Conservation (phyloP, 1,140 invertebrate species). For the Bacillus rossius region DNA sequence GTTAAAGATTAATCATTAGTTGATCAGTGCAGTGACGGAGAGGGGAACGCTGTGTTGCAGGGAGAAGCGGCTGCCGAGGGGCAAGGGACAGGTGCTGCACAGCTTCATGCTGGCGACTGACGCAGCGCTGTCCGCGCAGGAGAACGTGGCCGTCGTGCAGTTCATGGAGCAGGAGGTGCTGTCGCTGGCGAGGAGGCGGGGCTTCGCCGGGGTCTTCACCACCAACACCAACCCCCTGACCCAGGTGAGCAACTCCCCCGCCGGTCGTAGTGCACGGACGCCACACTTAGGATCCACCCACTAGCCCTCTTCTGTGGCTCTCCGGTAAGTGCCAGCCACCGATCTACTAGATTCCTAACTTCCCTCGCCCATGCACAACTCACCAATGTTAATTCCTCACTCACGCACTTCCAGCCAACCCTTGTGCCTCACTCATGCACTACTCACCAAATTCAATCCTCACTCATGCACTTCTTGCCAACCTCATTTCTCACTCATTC, state of each 20-base stretch:
- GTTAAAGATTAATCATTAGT: too few species aligned
- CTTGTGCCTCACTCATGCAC: neutral
- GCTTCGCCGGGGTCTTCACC: slow-evolving; percentile 71
- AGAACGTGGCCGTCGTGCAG: slow-evolving; percentile 71
- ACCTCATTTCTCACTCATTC: too few species aligned
- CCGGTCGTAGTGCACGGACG: neutral
- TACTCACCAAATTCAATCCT: too few species aligned
- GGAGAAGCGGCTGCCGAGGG: slow-evolving; percentile 54
- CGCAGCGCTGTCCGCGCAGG: slow-evolving; percentile 51
- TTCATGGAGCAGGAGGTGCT: slow-evolving; percentile 71
- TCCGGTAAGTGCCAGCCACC: neutral
- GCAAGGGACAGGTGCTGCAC: slow-evolving; percentile 65
- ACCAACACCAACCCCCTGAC: slow-evolving; percentile 82
- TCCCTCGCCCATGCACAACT: neutral
- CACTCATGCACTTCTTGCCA: too few species aligned
- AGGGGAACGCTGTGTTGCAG: too few species aligned
- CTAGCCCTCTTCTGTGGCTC: too few species aligned
- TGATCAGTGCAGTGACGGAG: too few species aligned
- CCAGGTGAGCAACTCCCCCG: slow-evolving; percentile 48
- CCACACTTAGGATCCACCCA: too few species aligned
- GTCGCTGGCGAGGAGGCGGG: slow-evolving; percentile 52
- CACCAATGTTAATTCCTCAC: neutral
- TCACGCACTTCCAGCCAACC: neutral
- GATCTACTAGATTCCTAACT: neutral
- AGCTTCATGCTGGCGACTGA: slow-evolving; percentile 83